These are phyloP conservation scores for Bettongia penicillata DNA, from an alignment of 2,113 vertebrate species.

Conservation along the genomic window DNA sequence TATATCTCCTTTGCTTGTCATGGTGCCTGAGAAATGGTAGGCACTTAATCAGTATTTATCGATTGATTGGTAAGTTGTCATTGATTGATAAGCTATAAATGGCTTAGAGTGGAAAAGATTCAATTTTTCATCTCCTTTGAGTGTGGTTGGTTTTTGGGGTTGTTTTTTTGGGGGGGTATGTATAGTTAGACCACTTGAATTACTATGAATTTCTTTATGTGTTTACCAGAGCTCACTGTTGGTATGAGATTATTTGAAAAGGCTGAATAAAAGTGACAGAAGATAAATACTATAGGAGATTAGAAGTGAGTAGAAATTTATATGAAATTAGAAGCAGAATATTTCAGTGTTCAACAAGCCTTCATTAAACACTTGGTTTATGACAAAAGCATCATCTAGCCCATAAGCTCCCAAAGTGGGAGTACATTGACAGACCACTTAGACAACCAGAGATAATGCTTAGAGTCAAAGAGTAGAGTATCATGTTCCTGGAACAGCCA, in stretches of 20 bases:
- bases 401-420: no score
- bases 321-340: no score
- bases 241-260: background rate
- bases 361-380: background rate
- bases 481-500: background rate
- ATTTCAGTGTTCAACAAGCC: background rate
- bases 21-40: no score
- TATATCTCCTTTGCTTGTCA: no score
- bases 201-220: background rate
- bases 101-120: no score
- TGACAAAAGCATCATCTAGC: background rate
- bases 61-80: no score
- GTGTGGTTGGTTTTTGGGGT: no score
- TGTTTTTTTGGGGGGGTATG: no score
- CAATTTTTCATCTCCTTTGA: no score
- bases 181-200: background rate
- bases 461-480: background rate
- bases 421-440: no score
- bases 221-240: background rate
- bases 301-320: background rate
- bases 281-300: background rate
- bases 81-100: no score
- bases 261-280: background rate
- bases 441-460: background rate
- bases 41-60: no score